Base-by-base conservation (phyloP, 2,888 invertebrate species). In the Caenorhabditis parvicauda region DNA sequence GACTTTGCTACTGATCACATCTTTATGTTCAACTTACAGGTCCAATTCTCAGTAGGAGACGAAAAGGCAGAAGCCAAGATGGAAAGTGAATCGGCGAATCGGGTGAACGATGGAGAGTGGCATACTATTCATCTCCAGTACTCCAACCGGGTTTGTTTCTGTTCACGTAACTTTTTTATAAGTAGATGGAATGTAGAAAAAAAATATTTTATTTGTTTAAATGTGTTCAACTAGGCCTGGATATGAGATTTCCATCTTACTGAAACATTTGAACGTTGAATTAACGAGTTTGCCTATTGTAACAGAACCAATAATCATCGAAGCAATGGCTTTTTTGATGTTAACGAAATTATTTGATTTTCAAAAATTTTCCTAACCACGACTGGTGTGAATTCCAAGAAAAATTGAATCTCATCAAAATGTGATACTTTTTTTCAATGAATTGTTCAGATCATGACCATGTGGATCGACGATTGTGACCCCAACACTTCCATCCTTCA, bases 51-150 rank as follows among this genome's bases (percentile, higher is more conserved):
- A 7, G 53, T 72, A 21, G 72, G 72, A 24, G 72, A 67, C 17
- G 59, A 70, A 43, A 58, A 60, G 38, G 59, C 55, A 1, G 59
- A 59, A 29, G 60, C 73, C 14, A 63, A 62, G 50, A 58, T 78
- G 67, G 66, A 72, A 7, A 74, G 70, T 38, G 73, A 70, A 48
- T 53, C 58, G 9, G 67, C 68, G 44, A 77, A 77, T 49, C 60
- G 75, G 39, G 62, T 79, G 22, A 75, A 76, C 47, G 74, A 79
- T 43, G 79, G 79, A 2, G 67, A 76, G 41, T 79, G 79, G 79
- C 79, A 79, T 51, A 72, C 54, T 17, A 56, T 79, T 3, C 61
- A 45, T 14, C 28, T 79, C 19, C 63, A 66, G 44, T 77, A 65
- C 45, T 67, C 62, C 24, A 66, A 78, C 43, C 61, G 63, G 50